A percentile compares a stretch with the other conserved stretches of the same genome.
phyloP scores from a whole-genome alignment of 2,888 invertebrate genomes.

The Ceramica pisi region DNA sequence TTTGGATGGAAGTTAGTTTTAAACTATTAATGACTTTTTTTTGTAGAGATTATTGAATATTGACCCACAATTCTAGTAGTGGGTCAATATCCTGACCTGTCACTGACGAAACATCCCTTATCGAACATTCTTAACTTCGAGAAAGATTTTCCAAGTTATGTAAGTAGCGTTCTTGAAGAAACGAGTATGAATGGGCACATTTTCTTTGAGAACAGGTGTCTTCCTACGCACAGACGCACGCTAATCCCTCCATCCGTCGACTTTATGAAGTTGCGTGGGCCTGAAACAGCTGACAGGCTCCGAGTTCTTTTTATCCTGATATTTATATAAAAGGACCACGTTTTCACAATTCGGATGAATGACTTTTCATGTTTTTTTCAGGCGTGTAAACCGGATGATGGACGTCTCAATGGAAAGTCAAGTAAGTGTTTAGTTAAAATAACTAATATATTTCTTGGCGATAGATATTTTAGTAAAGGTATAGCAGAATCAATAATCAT shows the following conservation, averaged over 20 bases:
- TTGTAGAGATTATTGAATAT: not conserved
- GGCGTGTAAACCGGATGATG: not conserved
- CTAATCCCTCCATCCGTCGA: conserved; percentile 23
- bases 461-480: no score
- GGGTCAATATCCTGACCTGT: not conserved
- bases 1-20: no score
- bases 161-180: not conserved
- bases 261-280: conserved; percentile 44
- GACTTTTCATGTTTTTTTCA: conserved; percentile 22
- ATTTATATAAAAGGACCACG: conserved; percentile 22
- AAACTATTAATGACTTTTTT: not conserved
- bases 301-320: conserved; percentile 30
- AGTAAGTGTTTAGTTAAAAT: no score
- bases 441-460: no score
- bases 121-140: not conserved
- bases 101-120: not conserved
- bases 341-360: conserved; percentile 28
- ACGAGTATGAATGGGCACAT: conserved; percentile 20
- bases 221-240: not conserved
- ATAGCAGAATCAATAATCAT: no score
- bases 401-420: not conserved
- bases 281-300: conserved; percentile 41
- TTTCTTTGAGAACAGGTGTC: conserved; percentile 5
- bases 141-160: conserved; percentile 7
- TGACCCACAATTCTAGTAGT: not conserved